Evolutionary conservation across 2,888 invertebrate species (phyloP).

Genomic region (Epinotia ramella): DNA sequence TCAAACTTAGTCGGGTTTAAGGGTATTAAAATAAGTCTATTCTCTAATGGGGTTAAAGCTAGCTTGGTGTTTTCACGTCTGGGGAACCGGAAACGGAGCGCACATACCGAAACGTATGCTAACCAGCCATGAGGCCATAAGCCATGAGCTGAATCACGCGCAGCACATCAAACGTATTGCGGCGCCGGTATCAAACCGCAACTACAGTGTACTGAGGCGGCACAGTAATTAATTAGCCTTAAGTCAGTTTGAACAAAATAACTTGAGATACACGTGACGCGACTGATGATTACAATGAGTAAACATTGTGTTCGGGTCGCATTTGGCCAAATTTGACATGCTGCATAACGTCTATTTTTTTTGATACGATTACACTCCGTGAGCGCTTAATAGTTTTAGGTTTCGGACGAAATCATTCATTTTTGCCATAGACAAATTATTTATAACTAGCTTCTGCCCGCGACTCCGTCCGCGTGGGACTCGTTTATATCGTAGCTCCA

Average conservation of each 20-base stretch:
- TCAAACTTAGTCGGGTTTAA: not conserved
- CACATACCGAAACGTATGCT: conserved; percentile 42
- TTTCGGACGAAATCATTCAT: too few species aligned
- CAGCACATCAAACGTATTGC: conserved; percentile 51
- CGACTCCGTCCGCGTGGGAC: too few species aligned
- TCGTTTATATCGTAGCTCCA: too few species aligned
- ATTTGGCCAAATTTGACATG: too few species aligned
- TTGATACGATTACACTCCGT: too few species aligned
- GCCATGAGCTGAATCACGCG: conserved; percentile 47
- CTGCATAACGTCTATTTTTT: too few species aligned
- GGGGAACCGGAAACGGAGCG: conserved; percentile 52
- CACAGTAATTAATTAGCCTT: not conserved
- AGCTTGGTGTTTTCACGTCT: conserved; percentile 52
- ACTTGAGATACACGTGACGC: too few species aligned
- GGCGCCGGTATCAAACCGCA: conserved; percentile 54
- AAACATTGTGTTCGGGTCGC: too few species aligned
- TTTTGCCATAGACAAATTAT: too few species aligned
- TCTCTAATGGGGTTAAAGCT: not conserved
- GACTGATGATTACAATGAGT: too few species aligned
- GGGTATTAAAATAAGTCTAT: conserved; percentile 3
- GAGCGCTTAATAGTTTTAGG: too few species aligned
- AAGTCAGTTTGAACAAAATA: not conserved
- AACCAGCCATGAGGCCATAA: conserved; percentile 51
- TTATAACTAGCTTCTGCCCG: too few species aligned
- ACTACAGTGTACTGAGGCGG: conserved; percentile 14